Evolutionary conservation across 2,113 vertebrate genomes (phyloP), one percentile per base, ranked within the genome.

Genomic region (Leptodactylus fuscus): DNA sequence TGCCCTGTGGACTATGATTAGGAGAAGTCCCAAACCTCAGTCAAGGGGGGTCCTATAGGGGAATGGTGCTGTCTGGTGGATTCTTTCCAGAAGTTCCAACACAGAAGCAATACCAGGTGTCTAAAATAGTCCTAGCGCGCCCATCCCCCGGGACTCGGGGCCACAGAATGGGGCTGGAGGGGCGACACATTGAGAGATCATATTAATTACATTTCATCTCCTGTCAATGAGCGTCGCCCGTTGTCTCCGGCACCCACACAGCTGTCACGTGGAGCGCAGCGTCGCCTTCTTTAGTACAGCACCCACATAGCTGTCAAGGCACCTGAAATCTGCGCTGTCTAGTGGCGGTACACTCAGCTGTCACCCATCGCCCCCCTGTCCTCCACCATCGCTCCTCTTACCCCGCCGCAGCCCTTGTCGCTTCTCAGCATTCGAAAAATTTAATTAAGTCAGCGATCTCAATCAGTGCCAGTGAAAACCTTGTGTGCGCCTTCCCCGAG

Each of bases 391-490:
- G n/a, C 46, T 18, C 36, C 84, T 58, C 32, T 69, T 48, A 67
- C 58, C 24, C 67, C 8, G 34, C 36, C 27, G 65, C 24, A 71
- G 65, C 65, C 62, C 46, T 38, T 24, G 76, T 38, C 65, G 16
- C 62, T 78, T 71, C 34, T 55, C 34, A 48, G 55, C 32, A 70
- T 85, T 77, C 53, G 76, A 69, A 71, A 86, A 86, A 86, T 81
- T 55, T 86, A 86, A 86, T 86, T 86, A 86, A 81, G 77, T 60
- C 24, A 20, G 24, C 18, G 77, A 86, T 86, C 49, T 73, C 84
- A 80, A 81, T 86, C 84, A 71, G 55, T 81, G 76, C 53, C 84
- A 73, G 77, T 51, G 15, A 51, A 73, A 85, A 38, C 48, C 77
- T 85, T 34, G n/a, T 49, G 55, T 15, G 15, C 44, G 75, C 22